Evolutionary conservation across 92 coral and sea anemone species (phyloP).

Genomic region (Epizoanthus illoricatus): DNA sequence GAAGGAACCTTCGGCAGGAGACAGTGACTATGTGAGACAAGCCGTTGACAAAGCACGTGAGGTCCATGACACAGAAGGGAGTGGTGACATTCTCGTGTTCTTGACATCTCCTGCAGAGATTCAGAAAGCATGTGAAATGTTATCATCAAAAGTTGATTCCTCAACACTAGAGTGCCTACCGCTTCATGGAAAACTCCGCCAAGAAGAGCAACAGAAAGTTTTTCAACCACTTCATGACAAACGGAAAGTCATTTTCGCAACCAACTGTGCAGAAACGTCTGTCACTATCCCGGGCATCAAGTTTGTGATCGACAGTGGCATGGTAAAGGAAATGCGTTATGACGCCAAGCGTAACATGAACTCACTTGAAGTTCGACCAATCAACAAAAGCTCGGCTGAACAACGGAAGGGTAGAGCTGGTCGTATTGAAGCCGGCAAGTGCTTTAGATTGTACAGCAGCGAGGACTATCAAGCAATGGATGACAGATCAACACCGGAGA

Average conservation of each 20-base stretch:
- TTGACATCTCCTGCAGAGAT: constrained; percentile 92
- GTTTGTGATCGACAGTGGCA: constrained; percentile 92
- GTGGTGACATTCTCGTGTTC: constrained; percentile 87
- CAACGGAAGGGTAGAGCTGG: constrained; percentile 97
- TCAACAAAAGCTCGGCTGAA: constrained; percentile 92
- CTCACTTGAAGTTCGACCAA: constrained; percentile 70
- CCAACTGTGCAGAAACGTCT: constrained; percentile 98
- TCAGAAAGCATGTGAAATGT: constrained; percentile 73
- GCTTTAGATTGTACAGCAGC: constrained; percentile 84
- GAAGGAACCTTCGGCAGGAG: constrained; percentile 35
- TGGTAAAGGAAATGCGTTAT: constrained; percentile 90
- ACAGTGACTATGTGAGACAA: constrained; percentile 62
- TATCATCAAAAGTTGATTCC: constrained; percentile 36
- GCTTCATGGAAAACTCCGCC: constrained; percentile 89
- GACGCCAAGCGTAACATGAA: constrained; percentile 87
- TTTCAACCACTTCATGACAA: constrained; percentile 58
- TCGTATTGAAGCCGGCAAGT: constrained; percentile 87
- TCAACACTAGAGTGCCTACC: constrained; percentile 70
- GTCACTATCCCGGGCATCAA: constrained; percentile 89
- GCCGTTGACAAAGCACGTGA: constrained; percentile 67
- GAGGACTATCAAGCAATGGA: constrained; percentile 76
- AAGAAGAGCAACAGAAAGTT: constrained; percentile 85
- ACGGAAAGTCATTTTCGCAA: constrained; percentile 90
- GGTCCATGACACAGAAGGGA: constrained; percentile 58
- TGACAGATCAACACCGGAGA: constrained; percentile 79